Percentiles rank a stretch among this genome's conserved stretches.
Conservation (phyloP, 2,797 vertebrate species). For the Falco concolor region DNA sequence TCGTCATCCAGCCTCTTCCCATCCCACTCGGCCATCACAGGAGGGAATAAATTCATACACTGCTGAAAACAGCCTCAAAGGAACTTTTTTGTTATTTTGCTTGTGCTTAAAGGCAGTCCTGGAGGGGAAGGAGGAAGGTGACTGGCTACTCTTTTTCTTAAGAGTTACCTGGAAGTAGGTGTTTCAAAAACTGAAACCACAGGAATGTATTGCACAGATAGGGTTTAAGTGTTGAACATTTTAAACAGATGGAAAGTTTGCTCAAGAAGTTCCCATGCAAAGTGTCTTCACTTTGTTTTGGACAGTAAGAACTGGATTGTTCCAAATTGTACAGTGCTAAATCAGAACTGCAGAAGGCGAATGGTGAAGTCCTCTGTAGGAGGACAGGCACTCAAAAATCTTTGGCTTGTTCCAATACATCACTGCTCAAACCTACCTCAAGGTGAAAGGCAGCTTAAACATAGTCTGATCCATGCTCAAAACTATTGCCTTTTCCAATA, state of each 20-base stretch:
- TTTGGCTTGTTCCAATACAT: not conserved
- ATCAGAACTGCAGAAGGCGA: not conserved
- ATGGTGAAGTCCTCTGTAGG: not conserved
- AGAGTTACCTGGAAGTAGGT: not conserved
- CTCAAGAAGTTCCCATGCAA: not conserved
- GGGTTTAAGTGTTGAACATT: not conserved
- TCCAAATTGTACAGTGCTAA: not conserved
- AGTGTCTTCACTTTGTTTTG: not conserved
- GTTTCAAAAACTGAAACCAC: not conserved
- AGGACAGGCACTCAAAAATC: not conserved
- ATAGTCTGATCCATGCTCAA: not conserved
- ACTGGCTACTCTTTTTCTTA: not conserved
- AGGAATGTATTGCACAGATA: not conserved
- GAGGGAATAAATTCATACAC: not conserved
- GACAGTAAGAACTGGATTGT: not conserved
- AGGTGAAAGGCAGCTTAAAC: not conserved
- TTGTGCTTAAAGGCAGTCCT: not conserved
- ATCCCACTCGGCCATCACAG: not conserved
- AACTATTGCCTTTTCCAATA: not conserved
- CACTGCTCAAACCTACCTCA: not conserved
- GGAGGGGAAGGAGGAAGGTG: not conserved
- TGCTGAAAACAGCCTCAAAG: not conserved
- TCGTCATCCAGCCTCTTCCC: not conserved
- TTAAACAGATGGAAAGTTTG: not conserved
- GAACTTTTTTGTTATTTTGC: not conserved